Evolutionary conservation across 2,888 invertebrate species (phyloP), one percentile per base, ranked within the genome.

Genomic region (Macaria notata): DNA sequence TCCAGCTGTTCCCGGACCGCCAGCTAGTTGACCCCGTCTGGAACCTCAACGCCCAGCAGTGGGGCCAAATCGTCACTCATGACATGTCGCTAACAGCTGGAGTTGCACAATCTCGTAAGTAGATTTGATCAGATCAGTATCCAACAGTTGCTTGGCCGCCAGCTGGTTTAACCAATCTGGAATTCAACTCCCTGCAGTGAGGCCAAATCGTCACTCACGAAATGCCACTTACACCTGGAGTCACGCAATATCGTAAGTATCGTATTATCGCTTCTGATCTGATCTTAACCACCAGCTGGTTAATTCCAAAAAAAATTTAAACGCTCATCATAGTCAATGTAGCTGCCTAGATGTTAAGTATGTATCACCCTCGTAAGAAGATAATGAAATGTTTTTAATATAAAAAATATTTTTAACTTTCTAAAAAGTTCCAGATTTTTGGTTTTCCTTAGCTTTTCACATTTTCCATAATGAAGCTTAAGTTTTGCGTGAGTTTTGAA

Each of bases 171-270:
- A 83, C 95, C 94, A 0, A 83, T 94, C 60, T 96, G 93, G 91
- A 96, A 95, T 9, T 97, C 9, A 94, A 94, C 49, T 93, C 96
- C 46, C 95, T 95, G 93, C 95, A 96, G 70, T 96, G 94, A 92
- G 96, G 96, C 0, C 96, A 96, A 83, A 94, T 96, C 64, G 91
- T 96, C 39, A 95, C 95, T 5, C 96, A 96, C 79, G 96, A 96
- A 72, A 95, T 96, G 94, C 95, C 95, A 29, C 88, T 95, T 73
- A 94, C 95, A 36, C 94, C 94, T 51, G 95, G 95, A 50, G 93
- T 93, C 49, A 94, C 95, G 3, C 96, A 96, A 84, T 93, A 95
- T 31, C 95, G 96, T 96, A 88, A 93, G 95, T 93, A 42, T 19
- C 19, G 19, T 19, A 19, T 1, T 19, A 19, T 19, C 19, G 33